Conservation (phyloP, 2,113 vertebrate species). For the Cariama cristata region DNA sequence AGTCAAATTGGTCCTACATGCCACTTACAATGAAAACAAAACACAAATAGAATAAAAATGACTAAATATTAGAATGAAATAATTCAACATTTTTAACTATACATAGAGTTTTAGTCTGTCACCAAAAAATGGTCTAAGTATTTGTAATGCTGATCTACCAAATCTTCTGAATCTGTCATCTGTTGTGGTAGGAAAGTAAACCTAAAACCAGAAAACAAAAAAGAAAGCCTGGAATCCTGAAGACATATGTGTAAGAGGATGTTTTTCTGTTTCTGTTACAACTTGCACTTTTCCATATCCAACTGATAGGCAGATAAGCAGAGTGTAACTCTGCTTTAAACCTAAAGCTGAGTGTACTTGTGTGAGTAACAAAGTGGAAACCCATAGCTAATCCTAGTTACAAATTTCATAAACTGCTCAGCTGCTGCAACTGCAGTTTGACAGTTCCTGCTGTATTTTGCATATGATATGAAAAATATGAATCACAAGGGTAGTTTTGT, state of each 20-base stretch:
- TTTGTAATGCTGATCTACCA: neutral
- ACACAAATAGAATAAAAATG: neutral
- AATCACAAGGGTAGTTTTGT: neutral
- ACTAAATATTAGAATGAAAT: neutral
- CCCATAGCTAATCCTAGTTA: neutral
- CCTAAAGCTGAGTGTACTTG: neutral
- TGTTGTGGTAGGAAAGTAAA: neutral
- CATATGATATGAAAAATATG: neutral
- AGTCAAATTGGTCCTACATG: neutral
- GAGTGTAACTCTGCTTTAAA: neutral
- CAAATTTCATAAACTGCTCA: neutral
- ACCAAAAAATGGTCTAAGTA: neutral
- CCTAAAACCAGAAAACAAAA: neutral
- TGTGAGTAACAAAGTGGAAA: neutral
- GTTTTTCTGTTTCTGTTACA: neutral
- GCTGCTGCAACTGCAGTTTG: neutral
- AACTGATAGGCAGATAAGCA: neutral
- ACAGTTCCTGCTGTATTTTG: neutral
- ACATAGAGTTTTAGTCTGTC: neutral
- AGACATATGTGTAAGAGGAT: neutral
- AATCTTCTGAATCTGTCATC: neutral
- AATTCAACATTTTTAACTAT: neutral
- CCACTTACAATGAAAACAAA: neutral
- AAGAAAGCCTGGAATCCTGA: neutral
- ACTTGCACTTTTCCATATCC: neutral